These are phyloP conservation scores for Cryptus viduatorius DNA, from an alignment of 2,888 invertebrate species.

Conservation along the genomic window DNA sequence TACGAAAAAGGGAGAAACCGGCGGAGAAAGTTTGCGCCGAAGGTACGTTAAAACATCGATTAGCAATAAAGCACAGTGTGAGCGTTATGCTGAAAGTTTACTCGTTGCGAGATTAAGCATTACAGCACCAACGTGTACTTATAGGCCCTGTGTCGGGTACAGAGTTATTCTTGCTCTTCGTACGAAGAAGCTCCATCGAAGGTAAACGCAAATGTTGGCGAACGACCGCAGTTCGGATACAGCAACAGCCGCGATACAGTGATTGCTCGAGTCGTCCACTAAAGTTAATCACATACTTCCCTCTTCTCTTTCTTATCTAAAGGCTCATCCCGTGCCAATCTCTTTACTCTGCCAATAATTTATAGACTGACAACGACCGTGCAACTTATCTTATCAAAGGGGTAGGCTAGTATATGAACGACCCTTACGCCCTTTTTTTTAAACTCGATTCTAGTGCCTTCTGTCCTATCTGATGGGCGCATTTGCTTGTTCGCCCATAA, in stretches of 20 bases:
- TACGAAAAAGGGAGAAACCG: constrained; percentile 4
- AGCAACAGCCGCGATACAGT: neutral
- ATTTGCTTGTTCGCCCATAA: neutral
- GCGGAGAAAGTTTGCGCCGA: constrained; percentile 54
- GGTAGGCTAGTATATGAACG: neutral
- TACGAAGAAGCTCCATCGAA: neutral
- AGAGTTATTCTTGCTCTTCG: neutral
- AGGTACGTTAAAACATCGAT: constrained; percentile 73
- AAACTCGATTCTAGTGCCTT: constrained; percentile 12
- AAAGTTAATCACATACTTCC: neutral
- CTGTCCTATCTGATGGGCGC: constrained; percentile 19
- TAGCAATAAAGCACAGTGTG: constrained; percentile 72
- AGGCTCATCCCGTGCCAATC: neutral
- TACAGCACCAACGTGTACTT: constrained; percentile 63
- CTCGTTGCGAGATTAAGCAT: constrained; percentile 73
- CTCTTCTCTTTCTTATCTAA: neutral
- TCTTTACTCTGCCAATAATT: neutral
- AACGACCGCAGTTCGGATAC: neutral
- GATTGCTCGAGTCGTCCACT: neutral
- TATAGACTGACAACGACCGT: neutral
- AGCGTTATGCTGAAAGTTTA: constrained; percentile 71
- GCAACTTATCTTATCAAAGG: constrained; percentile 2
- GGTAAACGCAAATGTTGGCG: neutral
- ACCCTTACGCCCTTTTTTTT: constrained; percentile 8
- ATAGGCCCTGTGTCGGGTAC: neutral